Conservation (phyloP, 1,140 invertebrate species). For the Drosophila triauraria region DNA sequence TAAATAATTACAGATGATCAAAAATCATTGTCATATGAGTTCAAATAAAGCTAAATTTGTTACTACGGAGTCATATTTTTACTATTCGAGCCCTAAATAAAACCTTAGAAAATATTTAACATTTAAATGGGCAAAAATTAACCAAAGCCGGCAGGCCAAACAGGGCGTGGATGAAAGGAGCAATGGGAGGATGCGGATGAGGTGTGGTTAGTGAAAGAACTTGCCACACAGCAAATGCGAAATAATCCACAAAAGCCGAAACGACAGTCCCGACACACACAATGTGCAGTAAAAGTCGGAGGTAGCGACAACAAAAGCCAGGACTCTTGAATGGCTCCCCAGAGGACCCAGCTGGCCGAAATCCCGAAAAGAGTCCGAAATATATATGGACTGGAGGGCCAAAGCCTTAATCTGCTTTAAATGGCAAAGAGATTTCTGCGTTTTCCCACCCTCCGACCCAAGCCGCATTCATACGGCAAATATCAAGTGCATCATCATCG, state of each 20-base stretch:
- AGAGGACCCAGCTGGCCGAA: slow-evolving; percentile 18
- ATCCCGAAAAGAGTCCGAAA: slow-evolving; percentile 25
- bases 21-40: background rate
- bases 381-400: slow-evolving; percentile 42
- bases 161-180: background rate
- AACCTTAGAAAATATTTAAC: slow-evolving; percentile 71
- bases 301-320: slow-evolving; percentile 72
- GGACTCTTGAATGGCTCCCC: slow-evolving; percentile 56
- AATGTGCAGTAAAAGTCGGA: slow-evolving; percentile 70
- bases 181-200: background rate
- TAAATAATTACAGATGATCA: background rate
- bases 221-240: slow-evolving; percentile 61
- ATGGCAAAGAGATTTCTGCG: slow-evolving; percentile 66
- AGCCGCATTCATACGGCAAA: slow-evolving; percentile 74
- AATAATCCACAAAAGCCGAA: slow-evolving; percentile 73
- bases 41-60: background rate
- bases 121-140: slow-evolving; percentile 76
- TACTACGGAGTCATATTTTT: background rate
- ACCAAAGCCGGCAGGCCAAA: slow-evolving; percentile 46
- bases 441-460: background rate
- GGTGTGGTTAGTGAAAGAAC: slow-evolving; percentile 12
- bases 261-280: slow-evolving; percentile 45
- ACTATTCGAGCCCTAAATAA: slow-evolving; percentile 39
- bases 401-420: slow-evolving; percentile 73
- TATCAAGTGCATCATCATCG: slow-evolving; percentile 79